A percentile compares a stretch with the other conserved stretches of the same genome.
phyloP scores from a whole-genome alignment of 2,888 invertebrate species.

The Plagiodera versicolora region DNA sequence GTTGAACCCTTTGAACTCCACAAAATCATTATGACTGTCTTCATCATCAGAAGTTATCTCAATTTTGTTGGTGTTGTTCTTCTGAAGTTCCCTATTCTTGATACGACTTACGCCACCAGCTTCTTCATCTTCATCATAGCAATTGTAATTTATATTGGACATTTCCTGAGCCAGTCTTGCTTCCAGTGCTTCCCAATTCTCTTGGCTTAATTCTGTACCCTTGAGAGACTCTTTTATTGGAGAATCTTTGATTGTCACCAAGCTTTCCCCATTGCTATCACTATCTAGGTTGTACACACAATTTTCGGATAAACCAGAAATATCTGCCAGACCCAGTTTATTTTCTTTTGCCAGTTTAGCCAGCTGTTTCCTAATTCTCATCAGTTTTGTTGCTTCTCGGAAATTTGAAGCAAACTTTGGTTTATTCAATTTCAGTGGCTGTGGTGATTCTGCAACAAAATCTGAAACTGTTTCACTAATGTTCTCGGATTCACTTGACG shows the following conservation, averaged over 20 bases:
- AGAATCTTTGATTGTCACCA: too few relatives aligned
- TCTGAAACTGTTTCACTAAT: not conserved
- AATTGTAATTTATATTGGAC: constrained; percentile 33
- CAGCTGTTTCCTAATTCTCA: not conserved
- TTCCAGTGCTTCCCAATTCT: constrained; percentile 52
- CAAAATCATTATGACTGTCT: constrained; percentile 1
- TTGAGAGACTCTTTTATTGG: constrained; percentile 19
- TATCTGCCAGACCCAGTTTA: not conserved
- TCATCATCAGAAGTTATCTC: not conserved
- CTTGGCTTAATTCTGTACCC: constrained; percentile 47
- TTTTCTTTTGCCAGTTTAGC: not conserved
- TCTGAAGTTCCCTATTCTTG: not conserved
- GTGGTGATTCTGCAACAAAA: not conserved
- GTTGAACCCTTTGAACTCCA: not conserved
- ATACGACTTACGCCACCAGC: constrained; percentile 3
- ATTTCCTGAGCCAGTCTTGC: constrained; percentile 43
- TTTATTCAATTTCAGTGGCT: constrained; percentile 1
- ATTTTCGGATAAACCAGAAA: not conserved
- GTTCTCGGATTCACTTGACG: not conserved
- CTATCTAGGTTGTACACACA: not conserved
- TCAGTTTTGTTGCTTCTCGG: not conserved
- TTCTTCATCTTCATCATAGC: constrained; percentile 26
- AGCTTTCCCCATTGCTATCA: not conserved
- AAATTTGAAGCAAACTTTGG: not conserved
- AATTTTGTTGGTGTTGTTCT: not conserved